Evolutionary conservation across 2,113 vertebrate genomes (phyloP), one percentile per base, ranked within the genome.

Genomic region (Hydropotes inermis): DNA sequence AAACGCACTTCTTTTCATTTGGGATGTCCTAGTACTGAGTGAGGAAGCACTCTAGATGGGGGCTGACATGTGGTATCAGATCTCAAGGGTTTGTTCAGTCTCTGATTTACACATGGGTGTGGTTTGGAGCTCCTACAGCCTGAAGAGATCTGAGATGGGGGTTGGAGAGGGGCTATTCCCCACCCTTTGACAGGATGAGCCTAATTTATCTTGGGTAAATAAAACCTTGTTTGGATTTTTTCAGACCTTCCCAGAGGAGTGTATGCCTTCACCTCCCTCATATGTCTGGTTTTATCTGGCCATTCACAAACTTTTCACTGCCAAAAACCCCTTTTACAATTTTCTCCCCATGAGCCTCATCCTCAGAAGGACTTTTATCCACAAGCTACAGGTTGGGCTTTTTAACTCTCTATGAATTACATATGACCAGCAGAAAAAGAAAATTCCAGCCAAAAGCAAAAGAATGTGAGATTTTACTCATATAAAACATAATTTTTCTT

Each of bases 341-440:
- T 67, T n/a, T 47, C 7, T 57, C 39, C 13, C 14, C 45, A 43
- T 6, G 21, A 21, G 54, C 12, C 23, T 91, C 45, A 78, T 84
- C 57, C 25, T 86, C 47, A 25, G 39, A 95, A 60, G 39, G 43
- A 25, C n/a, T 87, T 94, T 61, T 70, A 70, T 79, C 61, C 39
- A 96, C 30, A 96, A 84, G 16, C 60, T 94, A 2, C 21, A 23
- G 39, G 30, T 39, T 61, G 78, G 9, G 21, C 95, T 88, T 97
- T 13, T 60, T n/a, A 96, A 39, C 81, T 58, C 61, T 84, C 47
- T 43, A 5, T 43, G 43, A 93, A 85, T 82, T 89, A 95, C 21
- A 39, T 88, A 60, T 45, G 82, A 91, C 85, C 30, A 88, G 30
- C 74, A 93, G 82, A 76, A 88, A 93, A 88, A 95, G 16, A 92